These are phyloP conservation scores for Beris chalybata DNA, from an alignment of 2,888 invertebrate genomes.

Conservation along the genomic window DNA sequence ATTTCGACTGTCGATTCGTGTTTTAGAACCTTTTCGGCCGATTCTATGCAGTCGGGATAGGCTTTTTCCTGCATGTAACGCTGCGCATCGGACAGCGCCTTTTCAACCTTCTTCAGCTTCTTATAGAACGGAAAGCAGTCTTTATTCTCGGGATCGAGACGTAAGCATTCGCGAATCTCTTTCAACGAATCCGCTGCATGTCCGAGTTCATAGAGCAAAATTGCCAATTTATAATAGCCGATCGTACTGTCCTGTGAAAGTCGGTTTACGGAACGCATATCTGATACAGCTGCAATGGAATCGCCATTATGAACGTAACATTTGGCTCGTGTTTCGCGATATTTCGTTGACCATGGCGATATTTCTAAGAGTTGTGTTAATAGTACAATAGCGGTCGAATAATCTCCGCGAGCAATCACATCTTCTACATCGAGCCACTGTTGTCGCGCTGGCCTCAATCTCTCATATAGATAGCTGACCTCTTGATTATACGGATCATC, in stretches of 20 bases:
- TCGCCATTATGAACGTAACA: constrained; percentile 79
- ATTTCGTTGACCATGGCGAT: constrained; percentile 85
- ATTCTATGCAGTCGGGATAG: constrained; percentile 68
- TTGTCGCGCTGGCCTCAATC: constrained; percentile 66
- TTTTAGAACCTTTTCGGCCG: constrained; percentile 68
- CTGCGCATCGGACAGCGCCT: constrained; percentile 70
- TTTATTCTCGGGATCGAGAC: constrained; percentile 96
- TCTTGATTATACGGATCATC: constrained; percentile 78
- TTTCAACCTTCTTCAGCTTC: constrained; percentile 90
- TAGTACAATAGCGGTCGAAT: constrained; percentile 63
- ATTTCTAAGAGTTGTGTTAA: constrained; percentile 72
- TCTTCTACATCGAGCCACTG: constrained; percentile 68
- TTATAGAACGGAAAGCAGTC: constrained; percentile 96
- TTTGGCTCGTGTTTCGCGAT: constrained; percentile 85
- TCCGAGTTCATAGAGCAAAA: constrained; percentile 85
- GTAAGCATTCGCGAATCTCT: constrained; percentile 95
- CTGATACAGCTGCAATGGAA: constrained; percentile 82
- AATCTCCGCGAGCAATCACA: constrained; percentile 62
- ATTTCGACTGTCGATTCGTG: constrained; percentile 71
- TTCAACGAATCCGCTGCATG: constrained; percentile 88
- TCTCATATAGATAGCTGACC: constrained; percentile 69
- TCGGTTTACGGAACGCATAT: constrained; percentile 87
- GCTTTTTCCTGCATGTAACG: constrained; percentile 63
- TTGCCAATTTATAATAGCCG: constrained; percentile 69
- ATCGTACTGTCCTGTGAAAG: constrained; percentile 89